Evolutionary conservation across 2,888 invertebrate species (phyloP).

Genomic region (Palloptera scutellata): DNA sequence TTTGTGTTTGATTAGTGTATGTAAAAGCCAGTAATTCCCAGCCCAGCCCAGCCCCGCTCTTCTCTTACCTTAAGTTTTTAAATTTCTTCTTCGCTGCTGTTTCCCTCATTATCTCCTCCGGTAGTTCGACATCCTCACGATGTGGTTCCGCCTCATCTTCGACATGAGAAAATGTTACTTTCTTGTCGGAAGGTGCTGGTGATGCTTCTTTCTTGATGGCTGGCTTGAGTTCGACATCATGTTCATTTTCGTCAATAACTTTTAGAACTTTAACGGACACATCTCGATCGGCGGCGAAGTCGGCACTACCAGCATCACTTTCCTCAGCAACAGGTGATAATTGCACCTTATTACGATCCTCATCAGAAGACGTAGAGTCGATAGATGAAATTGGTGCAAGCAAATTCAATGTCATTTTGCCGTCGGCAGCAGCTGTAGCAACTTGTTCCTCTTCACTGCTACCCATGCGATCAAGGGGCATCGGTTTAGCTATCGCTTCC

Average conservation of each 20-base stretch:
- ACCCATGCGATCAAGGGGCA: constrained; percentile 62
- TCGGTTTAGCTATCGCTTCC: constrained; percentile 61
- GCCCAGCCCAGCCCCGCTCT: no score
- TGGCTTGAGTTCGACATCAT: constrained; percentile 53
- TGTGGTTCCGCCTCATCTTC: constrained; percentile 61
- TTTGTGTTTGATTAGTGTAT: background rate
- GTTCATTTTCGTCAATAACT: constrained; percentile 46
- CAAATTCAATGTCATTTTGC: constrained; percentile 29
- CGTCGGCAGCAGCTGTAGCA: constrained; percentile 33
- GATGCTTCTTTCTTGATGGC: constrained; percentile 63
- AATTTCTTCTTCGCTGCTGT: constrained; percentile 49
- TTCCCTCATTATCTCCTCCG: constrained; percentile 56
- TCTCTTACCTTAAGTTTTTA: constrained; percentile 66
- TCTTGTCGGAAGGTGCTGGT: constrained; percentile 64
- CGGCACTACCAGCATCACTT: constrained; percentile 50
- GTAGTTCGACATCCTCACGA: constrained; percentile 62
- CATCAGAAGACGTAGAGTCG: constrained; percentile 64
- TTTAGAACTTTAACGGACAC: background rate
- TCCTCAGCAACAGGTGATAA: constrained; percentile 60
- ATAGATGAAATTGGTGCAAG: constrained; percentile 63
- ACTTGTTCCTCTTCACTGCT: constrained; percentile 62
- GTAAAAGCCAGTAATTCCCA: background rate
- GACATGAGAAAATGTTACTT: constrained; percentile 66
- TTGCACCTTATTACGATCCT: constrained; percentile 55
- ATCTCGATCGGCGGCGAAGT: constrained; percentile 33